These are phyloP conservation scores for Venusia cambrica DNA, from an alignment of 2,888 invertebrate species.

Conservation along the genomic window DNA sequence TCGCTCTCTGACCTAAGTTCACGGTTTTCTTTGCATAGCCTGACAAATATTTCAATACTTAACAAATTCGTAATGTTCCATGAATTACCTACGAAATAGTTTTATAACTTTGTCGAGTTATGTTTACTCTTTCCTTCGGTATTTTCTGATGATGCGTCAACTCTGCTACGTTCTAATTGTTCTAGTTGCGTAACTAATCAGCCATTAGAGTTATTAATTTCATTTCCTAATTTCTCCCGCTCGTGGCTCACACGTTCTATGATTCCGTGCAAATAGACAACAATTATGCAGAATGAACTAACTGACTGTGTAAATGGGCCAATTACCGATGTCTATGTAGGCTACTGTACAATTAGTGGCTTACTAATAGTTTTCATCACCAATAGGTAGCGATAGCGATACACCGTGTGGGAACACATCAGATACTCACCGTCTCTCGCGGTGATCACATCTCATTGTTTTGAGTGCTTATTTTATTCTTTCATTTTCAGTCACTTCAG, in stretches of 20 bases:
- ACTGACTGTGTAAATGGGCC: slow-evolving; percentile 79
- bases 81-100: too few relatives aligned
- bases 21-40: slow-evolving; percentile 30
- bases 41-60: slow-evolving; percentile 6
- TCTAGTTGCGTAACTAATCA: slow-evolving; percentile 17
- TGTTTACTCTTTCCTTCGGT: neutral
- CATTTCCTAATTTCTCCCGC: slow-evolving; percentile 49
- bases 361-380: slow-evolving; percentile 79
- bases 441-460: slow-evolving; percentile 50
- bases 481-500: slow-evolving; percentile 10
- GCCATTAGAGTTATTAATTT: slow-evolving; percentile 29
- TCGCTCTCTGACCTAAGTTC: slow-evolving; percentile 34
- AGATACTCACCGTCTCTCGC: slow-evolving; percentile 64
- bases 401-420: slow-evolving; percentile 53
- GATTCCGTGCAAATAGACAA: slow-evolving; percentile 64
- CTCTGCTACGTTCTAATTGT: slow-evolving; percentile 1
- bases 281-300: slow-evolving; percentile 75
- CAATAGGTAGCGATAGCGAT: slow-evolving; percentile 64
- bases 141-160: slow-evolving; percentile 8
- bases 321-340: slow-evolving; percentile 78
- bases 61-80: too few relatives aligned
- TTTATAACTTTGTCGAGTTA: too few relatives aligned
- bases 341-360: slow-evolving; percentile 76
- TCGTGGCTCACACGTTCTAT: slow-evolving; percentile 63
- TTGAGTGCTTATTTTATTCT: slow-evolving; percentile 18